Base-by-base conservation (phyloP, 1,140 invertebrate species). In the Trichomalopsis sarcophagae region DNA sequence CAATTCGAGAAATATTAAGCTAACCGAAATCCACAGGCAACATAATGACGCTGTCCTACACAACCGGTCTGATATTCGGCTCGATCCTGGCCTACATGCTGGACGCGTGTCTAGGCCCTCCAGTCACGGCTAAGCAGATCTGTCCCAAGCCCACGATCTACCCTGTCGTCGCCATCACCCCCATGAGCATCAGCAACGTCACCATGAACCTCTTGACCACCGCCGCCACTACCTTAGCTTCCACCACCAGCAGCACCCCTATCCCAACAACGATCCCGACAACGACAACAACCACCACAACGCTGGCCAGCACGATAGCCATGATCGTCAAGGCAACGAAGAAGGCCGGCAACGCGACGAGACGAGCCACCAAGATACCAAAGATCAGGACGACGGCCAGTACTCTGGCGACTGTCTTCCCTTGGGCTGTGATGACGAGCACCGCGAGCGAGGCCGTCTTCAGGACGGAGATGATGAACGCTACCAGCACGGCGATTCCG, bases 11-110 rank as follows among this genome's bases (percentile, higher is more conserved):
- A 75, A 6, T 21, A 75, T 44, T 44, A 13, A 75, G 1, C 14
- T 0, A 68, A 80, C 4, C 9, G 7, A 14, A n/a, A 21, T 66
- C 7, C 5, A 13, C 94, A 96, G 97, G 97, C 80, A 98, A 98
- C 88, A 97, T 98, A 88, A 98, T 98, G 97, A 98, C 97, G 0
- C 89, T 98, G 0, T 97, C 97, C 0, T 98, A 98, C 90, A 97
- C 96, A 89, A 94, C 97, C 68, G 97, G 97, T 2, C 93, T 98
- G 40, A 96, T 97, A 0, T 94, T 96, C 3, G 97, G 97, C 2
- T 97, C 97, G 0, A 91, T 97, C 2, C 94, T 97, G 71, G 97
- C 97, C 1, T 98, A 98, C 89, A 93, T 97, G 14, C 93, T 98
- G 81, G 95, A 98, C 88, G 95, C 95, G 2, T 95, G 96, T 90